Percentiles rank a stretch among this genome's conserved stretches.
phyloP scores from a whole-genome alignment of 2,797 vertebrate genomes.

The Lacerta agilis region DNA sequence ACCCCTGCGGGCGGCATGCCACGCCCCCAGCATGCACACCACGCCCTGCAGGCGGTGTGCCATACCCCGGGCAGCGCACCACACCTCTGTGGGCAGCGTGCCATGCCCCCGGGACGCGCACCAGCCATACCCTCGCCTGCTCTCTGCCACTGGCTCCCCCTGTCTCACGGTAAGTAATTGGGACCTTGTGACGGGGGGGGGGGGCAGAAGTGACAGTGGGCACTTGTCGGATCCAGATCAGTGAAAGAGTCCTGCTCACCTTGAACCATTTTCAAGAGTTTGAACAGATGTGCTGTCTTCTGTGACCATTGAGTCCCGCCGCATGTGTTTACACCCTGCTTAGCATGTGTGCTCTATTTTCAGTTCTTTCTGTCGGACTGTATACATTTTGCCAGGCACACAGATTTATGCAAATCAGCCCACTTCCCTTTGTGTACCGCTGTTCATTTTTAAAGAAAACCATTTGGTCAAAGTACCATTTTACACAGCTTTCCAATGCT shows the following conservation, averaged over 20 bases:
- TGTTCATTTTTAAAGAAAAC: slow-evolving; percentile 49
- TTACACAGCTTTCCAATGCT: slow-evolving; percentile 38
- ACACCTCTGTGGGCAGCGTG: no score
- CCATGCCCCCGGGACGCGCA: no score
- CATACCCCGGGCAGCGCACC: no score
- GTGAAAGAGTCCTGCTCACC: background rate
- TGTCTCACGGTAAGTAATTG: background rate
- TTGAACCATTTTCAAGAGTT: background rate
- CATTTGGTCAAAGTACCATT: slow-evolving; percentile 44
- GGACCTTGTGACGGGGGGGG: background rate
- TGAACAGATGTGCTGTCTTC: background rate
- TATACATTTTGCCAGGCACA: background rate
- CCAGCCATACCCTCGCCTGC: no score
- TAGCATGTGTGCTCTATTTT: background rate
- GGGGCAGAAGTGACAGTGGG: background rate
- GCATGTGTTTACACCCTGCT: background rate
- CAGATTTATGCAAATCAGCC: slow-evolving; percentile 16
- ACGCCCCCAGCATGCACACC: no score
- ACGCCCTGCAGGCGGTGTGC: no score
- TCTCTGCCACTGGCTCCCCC: background rate
- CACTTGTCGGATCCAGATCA: background rate
- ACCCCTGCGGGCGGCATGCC: no score
- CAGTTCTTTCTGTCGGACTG: background rate
- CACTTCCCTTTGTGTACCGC: background rate
- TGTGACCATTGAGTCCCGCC: background rate